Conservation (phyloP, 2,888 invertebrate species). For the Nyleta sp. region DNA sequence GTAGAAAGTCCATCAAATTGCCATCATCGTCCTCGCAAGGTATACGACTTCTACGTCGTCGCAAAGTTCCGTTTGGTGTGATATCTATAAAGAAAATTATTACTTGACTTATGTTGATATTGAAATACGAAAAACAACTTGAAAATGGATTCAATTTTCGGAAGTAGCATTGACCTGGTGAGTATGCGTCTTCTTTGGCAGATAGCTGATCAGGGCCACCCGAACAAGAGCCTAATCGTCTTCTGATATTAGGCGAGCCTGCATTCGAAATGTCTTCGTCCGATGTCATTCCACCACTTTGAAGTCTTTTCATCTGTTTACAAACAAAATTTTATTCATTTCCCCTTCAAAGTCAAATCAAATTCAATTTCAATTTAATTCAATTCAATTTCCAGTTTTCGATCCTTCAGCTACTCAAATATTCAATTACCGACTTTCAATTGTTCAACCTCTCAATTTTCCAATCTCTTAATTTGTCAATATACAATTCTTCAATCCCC, state of each 20-base stretch:
- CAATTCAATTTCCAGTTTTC: no score
- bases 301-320: constrained; percentile 80
- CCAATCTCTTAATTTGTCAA: no score
- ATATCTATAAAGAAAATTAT: constrained; percentile 88
- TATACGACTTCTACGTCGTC: constrained; percentile 91
- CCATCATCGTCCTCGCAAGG: constrained; percentile 93
- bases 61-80: constrained; percentile 94
- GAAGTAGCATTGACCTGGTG: constrained; percentile 84
- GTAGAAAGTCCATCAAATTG: constrained; percentile 92
- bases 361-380: no score
- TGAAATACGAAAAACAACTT: no score
- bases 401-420: no score
- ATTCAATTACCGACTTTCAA: no score
- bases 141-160: no score
- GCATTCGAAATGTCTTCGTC: constrained; percentile 86
- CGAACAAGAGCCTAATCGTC: constrained; percentile 86
- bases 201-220: constrained; percentile 79
- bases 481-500: no score
- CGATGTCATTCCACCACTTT: constrained; percentile 84
- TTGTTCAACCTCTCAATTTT: no score
- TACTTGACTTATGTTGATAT: no score
- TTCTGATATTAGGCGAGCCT: constrained; percentile 87
- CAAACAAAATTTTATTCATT: constrained; percentile 3
- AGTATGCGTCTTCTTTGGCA: constrained; percentile 84
- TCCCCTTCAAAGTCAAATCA: background rate